phyloP scores from a whole-genome alignment of 2,797 vertebrate genomes.

The Lophotriccus pileatus region DNA sequence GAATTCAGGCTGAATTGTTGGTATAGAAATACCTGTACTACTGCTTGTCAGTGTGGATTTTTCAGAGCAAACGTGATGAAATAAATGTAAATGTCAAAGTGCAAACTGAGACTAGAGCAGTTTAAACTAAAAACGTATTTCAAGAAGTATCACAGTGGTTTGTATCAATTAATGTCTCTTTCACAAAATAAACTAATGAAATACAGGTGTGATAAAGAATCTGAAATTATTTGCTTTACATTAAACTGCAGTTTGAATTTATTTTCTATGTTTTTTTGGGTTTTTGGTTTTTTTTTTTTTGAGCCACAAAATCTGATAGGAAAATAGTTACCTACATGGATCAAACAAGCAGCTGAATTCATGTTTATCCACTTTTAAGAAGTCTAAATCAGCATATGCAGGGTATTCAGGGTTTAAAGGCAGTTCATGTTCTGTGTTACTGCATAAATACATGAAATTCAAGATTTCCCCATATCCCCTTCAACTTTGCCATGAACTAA shows the following conservation, averaged over 20 bases:
- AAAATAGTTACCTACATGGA: background rate
- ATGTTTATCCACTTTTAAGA: background rate
- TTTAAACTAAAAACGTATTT: background rate
- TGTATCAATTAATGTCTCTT: background rate
- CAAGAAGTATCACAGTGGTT: background rate
- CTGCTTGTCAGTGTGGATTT: background rate
- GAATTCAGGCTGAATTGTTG: background rate
- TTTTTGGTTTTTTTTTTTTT: background rate
- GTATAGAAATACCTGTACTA: background rate
- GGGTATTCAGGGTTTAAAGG: background rate
- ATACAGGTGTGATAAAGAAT: background rate
- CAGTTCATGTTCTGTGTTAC: background rate
- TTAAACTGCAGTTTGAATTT: background rate
- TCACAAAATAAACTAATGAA: background rate
- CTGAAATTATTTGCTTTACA: background rate
- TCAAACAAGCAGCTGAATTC: background rate
- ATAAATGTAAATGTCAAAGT: background rate
- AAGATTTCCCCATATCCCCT: background rate
- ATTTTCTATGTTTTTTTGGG: background rate
- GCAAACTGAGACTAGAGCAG: background rate
- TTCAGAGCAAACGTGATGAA: background rate
- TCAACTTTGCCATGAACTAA: background rate
- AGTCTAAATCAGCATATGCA: background rate
- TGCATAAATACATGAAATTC: background rate
- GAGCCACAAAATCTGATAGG: background rate